These are phyloP conservation scores for Mythimna vitellina DNA, from an alignment of 2,888 invertebrate genomes.

Conservation along the genomic window DNA sequence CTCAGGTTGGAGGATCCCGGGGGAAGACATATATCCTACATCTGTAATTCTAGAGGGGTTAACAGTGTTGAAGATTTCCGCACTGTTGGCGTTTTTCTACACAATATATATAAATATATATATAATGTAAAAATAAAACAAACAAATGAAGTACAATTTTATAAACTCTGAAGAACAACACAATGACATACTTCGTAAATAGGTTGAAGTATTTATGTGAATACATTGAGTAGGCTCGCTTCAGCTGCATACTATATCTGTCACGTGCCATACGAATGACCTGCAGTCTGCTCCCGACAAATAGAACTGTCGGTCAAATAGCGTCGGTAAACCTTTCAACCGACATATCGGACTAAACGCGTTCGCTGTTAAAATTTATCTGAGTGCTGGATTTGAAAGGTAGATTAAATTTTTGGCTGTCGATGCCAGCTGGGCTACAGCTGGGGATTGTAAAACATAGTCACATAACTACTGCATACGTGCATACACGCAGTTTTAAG, in stretches of 20 bases:
- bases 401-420: conserved; percentile 58
- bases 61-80: conserved; percentile 4
- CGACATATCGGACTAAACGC: conserved; percentile 58
- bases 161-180: background rate
- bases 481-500: conserved; percentile 39
- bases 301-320: conserved; percentile 64
- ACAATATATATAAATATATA: background rate
- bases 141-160: background rate
- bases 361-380: conserved; percentile 58
- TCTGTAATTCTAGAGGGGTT: conserved; percentile 3
- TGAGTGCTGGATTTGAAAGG: conserved; percentile 51
- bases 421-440: conserved; percentile 33
- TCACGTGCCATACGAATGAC: conserved; percentile 74
- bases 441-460: conserved; percentile 49
- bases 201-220: conserved; percentile 54
- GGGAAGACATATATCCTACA: conserved; percentile 30
- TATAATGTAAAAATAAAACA: background rate
- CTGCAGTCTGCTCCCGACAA: conserved; percentile 72
- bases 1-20: conserved; percentile 53
- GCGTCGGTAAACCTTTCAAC: conserved; percentile 63
- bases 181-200: conserved; percentile 1
- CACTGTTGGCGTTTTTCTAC: background rate
- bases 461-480: conserved; percentile 30
- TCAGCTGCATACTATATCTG: conserved; percentile 69
- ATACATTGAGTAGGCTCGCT: conserved; percentile 48